Base-by-base conservation (phyloP, 1,140 invertebrate species). In the Drosophila dunni region DNA sequence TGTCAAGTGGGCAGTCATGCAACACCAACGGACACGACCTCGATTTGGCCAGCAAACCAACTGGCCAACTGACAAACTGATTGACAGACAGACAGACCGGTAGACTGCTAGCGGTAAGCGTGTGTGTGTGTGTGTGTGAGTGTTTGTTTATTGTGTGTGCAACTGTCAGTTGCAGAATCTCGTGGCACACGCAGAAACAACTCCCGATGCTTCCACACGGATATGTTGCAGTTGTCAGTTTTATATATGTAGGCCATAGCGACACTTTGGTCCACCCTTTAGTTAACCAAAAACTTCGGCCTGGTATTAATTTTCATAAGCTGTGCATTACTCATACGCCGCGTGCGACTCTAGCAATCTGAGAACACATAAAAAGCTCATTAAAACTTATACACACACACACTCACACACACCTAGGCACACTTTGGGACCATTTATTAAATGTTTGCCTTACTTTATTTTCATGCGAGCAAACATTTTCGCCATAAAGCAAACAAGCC, bases 401-500 rank as follows among this genome's bases (percentile, higher is more conserved):
- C 17, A 34, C 34, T 6, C 11, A 65, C 24, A 20, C 17, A 61
- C 53, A 61, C 24, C 53, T 20, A 44, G 34, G 15, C 44, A 56
- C 60, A 50, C 67, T 62, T 40, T 67, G 57, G 20, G 72, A 58
- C 75, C 79, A 86, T 86, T 88, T 85, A 86, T 88, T 86, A 88
- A 86, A 88, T 77, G 83, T 66, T 74, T 50, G 72, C 48, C 66
- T 75, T 73, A 62, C 78, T 77, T 82, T 74, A 83, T 79, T 80
- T 80, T 75, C 76, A 77, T 79, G 76, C 83, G 64, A 44, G 83
- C 72, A 86, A 86, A 86, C 81, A 86, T 86, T 79, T 29, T 79
- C 79, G 62, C 75, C 69, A 67, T 69, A 79, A 67, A 54, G 81
- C 67, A 76, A 73, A 75, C 70, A 65, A 62, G 58, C 72, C 62